Percentiles rank a stretch among this genome's conserved stretches.
Conservation (phyloP, 2,113 vertebrate species). For the Taxidea taxus region DNA sequence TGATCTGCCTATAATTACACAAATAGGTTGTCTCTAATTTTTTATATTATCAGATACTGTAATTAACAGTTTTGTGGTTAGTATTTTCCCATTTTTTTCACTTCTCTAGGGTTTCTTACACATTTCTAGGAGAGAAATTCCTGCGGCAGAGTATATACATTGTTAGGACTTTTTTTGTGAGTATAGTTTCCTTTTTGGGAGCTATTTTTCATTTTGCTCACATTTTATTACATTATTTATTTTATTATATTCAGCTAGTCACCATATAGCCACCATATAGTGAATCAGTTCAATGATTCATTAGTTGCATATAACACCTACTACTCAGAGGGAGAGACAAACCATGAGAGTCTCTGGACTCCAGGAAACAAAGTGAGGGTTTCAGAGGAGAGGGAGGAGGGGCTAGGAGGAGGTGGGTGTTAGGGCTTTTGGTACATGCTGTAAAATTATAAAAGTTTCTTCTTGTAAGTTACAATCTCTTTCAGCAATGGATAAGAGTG, state of each 20-base stretch:
- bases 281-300: too few species aligned
- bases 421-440: background rate
- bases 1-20: background rate
- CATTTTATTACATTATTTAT: too few species aligned
- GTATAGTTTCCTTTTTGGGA: too few species aligned
- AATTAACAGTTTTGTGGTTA: background rate
- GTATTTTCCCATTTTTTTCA: background rate
- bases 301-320: too few species aligned
- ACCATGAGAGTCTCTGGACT: too few species aligned
- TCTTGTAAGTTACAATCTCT: background rate
- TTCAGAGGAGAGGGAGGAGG: too few species aligned
- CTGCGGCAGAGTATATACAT: background rate
- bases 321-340: too few species aligned
- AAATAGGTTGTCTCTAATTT: background rate
- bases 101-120: background rate
- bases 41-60: background rate
- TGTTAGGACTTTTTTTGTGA: background rate
- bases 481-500: background rate
- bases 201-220: too few species aligned
- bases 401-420: background rate
- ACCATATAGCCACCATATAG: too few species aligned
- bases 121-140: conserved; percentile 3
- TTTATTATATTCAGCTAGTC: too few species aligned
- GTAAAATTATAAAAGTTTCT: background rate
- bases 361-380: too few species aligned